Evolutionary conservation across 2,888 invertebrate genomes (phyloP).

Genomic region (Geophilus truncorum): DNA sequence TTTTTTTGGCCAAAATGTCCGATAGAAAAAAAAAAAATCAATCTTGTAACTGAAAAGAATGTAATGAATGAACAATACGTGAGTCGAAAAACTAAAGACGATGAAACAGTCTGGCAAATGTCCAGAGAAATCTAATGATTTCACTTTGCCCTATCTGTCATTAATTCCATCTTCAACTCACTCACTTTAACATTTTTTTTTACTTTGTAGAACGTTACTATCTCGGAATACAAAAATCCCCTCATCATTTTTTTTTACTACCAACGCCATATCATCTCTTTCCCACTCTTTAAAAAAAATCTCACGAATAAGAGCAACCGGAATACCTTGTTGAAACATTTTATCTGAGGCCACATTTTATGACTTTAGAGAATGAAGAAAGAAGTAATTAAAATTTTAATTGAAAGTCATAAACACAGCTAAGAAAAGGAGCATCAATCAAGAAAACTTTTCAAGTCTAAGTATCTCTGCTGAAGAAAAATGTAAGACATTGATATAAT

Average conservation of each 20-base stretch:
- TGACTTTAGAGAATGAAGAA: background rate
- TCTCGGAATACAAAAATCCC: background rate
- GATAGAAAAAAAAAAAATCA: background rate
- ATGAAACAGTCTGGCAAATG: background rate
- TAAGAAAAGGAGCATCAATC: background rate
- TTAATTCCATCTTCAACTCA: background rate
- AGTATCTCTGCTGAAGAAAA: background rate
- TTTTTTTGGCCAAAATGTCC: background rate
- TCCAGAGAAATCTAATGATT: background rate
- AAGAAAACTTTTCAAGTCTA: background rate
- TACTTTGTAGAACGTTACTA: background rate
- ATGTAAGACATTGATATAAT: too few species aligned
- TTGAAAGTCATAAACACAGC: background rate
- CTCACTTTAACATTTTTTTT: background rate
- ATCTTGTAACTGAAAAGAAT: background rate
- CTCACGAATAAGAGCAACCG: too few species aligned
- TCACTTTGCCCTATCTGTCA: background rate
- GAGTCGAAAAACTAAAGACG: background rate
- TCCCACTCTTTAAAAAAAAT: too few species aligned
- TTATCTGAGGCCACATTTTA: background rate
- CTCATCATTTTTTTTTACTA: background rate
- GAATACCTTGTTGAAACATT: background rate
- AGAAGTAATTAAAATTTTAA: background rate
- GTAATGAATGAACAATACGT: background rate
- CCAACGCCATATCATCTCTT: background rate